Conservation (phyloP, 2,888 invertebrate species). For the Drosophila subquinaria region DNA sequence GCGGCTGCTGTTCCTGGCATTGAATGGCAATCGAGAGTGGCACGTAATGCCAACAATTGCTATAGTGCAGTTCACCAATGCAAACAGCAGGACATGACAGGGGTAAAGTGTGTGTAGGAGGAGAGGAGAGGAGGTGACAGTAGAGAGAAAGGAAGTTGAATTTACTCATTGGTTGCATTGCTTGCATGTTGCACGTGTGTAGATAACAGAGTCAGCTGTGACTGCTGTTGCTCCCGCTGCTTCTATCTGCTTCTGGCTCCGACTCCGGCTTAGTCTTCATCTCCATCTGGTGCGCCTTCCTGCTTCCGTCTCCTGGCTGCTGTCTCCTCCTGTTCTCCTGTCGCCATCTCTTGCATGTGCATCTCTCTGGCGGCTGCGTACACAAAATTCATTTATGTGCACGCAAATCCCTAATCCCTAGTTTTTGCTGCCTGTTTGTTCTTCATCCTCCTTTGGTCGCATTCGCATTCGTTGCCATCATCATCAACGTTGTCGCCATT, state of each 20-base stretch:
- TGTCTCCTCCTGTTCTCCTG: background rate
- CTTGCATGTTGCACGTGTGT: conserved; percentile 77
- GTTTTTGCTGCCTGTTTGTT: conserved; percentile 75
- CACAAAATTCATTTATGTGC: conserved; percentile 81
- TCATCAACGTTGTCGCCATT: conserved; percentile 20
- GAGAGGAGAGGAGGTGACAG: too few relatives aligned
- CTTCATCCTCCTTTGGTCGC: conserved; percentile 32
- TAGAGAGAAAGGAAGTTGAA: conserved; percentile 4
- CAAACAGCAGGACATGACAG: conserved; percentile 57
- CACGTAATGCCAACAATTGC: conserved; percentile 84
- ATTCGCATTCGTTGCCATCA: conserved; percentile 13
- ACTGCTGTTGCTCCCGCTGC: conserved; percentile 14
- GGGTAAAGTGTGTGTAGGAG: background rate
- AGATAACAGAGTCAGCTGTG: conserved; percentile 58
- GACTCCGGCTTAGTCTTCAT: conserved; percentile 12
- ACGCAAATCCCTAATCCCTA: conserved; percentile 81
- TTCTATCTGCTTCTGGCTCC: conserved; percentile 21
- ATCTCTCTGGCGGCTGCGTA: conserved; percentile 61
- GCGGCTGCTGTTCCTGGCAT: conserved; percentile 53
- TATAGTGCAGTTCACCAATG: conserved; percentile 68
- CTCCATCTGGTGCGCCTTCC: conserved; percentile 26
- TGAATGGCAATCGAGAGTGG: conserved; percentile 82
- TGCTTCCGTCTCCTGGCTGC: conserved; percentile 6
- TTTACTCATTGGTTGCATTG: conserved; percentile 67
- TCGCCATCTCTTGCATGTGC: conserved; percentile 24